These are phyloP conservation scores for Mercenaria mercenaria DNA, from an alignment of 1,140 invertebrate genomes.

Conservation along the genomic window DNA sequence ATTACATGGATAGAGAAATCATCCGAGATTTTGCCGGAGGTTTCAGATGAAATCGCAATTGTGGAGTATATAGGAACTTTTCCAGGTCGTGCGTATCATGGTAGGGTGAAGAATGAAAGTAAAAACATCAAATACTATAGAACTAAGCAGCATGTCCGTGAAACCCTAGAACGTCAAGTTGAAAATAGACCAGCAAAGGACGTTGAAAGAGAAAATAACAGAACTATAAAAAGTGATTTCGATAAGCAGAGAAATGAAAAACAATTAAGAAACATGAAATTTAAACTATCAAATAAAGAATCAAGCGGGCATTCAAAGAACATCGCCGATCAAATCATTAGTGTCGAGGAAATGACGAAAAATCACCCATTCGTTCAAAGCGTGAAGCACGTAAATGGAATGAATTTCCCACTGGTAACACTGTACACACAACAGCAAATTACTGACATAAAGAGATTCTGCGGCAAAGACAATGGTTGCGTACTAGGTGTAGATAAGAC, in stretches of 20 bases:
- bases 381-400: slow-evolving; percentile 13
- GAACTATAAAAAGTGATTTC: neutral
- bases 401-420: neutral
- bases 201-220: slow-evolving; percentile 19
- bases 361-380: neutral
- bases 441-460: neutral
- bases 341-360: neutral
- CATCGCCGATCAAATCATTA: neutral
- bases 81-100: neutral
- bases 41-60: too few species aligned
- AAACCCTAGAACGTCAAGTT: neutral
- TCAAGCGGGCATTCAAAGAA: neutral
- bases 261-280: slow-evolving; percentile 22
- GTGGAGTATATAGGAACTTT: too few species aligned
- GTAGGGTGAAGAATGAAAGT: neutral
- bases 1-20: too few species aligned
- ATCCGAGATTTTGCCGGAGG: too few species aligned
- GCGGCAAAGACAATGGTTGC: neutral
- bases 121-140: neutral
- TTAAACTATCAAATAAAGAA: neutral
- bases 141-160: neutral
- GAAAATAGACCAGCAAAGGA: slow-evolving; percentile 2
- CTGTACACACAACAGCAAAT: slow-evolving; percentile 32
- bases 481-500: slow-evolving; percentile 35
- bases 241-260: slow-evolving; percentile 27